These are phyloP conservation scores for Microtus californicus DNA, from an alignment of 2,797 vertebrate species.

Conservation along the genomic window DNA sequence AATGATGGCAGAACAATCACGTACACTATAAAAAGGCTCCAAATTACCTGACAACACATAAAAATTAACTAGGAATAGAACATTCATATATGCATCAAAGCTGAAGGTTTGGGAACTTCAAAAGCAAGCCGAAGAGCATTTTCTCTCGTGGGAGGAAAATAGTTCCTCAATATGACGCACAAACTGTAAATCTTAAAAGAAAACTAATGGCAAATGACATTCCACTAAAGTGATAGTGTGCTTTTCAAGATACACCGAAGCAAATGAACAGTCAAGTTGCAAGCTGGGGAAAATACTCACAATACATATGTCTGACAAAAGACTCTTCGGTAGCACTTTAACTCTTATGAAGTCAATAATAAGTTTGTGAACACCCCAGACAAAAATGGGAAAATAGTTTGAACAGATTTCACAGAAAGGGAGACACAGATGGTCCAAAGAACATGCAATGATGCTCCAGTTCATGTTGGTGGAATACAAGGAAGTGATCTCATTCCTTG, in stretches of 20 bases:
- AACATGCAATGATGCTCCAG: neutral
- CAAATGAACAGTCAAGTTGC: neutral
- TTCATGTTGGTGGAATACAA: neutral
- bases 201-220: neutral
- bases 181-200: neutral
- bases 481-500: neutral
- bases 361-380: neutral
- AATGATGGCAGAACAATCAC: slow-evolving; percentile 32
- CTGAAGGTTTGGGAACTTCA: neutral
- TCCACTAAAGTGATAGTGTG: neutral
- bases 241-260: slow-evolving; percentile 35
- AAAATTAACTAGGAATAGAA: slow-evolving; percentile 14
- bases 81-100: neutral
- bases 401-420: neutral
- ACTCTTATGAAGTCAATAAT: neutral
- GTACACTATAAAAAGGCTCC: slow-evolving; percentile 18
- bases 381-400: slow-evolving; percentile 22
- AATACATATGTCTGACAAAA: neutral
- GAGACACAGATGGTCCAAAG: neutral
- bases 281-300: neutral
- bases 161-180: slow-evolving; percentile 38
- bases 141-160: neutral
- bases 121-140: neutral
- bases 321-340: neutral
- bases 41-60: neutral